A percentile compares a stretch with the other conserved stretches of the same genome.
Conservation (phyloP, 2,888 invertebrate genomes). For the Coleophora flavipennella region DNA sequence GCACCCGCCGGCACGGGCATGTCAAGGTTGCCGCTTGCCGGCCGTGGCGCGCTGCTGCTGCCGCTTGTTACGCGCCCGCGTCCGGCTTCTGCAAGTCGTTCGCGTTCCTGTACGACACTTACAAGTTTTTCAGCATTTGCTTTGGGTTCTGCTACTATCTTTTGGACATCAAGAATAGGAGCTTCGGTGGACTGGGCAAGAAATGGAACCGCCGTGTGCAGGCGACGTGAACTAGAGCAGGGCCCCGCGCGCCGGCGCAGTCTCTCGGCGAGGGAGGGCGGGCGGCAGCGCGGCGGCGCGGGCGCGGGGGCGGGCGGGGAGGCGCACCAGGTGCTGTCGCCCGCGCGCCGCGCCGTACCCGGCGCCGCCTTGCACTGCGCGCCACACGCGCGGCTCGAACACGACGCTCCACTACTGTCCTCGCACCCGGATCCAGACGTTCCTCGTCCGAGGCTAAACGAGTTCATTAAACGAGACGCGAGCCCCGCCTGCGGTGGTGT, state of each 20-base stretch:
- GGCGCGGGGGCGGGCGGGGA: conserved; percentile 10
- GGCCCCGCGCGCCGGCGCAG: conserved; percentile 12
- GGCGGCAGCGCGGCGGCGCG: conserved; percentile 11
- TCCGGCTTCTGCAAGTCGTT: conserved; percentile 18
- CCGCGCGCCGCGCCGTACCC: conserved; percentile 3
- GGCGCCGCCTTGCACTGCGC: background rate
- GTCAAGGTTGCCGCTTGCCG: conserved; percentile 12
- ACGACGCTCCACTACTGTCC: background rate
- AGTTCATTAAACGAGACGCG: conserved; percentile 19
- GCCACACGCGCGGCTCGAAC: background rate
- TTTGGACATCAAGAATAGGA: conserved; percentile 3
- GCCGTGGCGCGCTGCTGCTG: conserved; percentile 22
- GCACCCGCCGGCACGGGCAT: conserved; percentile 23
- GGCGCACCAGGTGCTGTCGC: conserved; percentile 15
- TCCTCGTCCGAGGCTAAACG: conserved; percentile 11
- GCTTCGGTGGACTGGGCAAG: background rate
- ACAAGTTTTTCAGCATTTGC: conserved; percentile 6
- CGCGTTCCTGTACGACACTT: conserved; percentile 12
- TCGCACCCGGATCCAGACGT: conserved; percentile 1
- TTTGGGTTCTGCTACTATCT: background rate
- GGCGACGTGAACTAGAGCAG: background rate
- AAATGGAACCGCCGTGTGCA: conserved; percentile 16
- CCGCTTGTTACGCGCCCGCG: conserved; percentile 9
- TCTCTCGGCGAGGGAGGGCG: conserved; percentile 5
- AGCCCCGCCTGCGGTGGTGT: conserved; percentile 1